Conservation (phyloP, 2,113 vertebrate species). For the Anarrhichthys ocellatus region DNA sequence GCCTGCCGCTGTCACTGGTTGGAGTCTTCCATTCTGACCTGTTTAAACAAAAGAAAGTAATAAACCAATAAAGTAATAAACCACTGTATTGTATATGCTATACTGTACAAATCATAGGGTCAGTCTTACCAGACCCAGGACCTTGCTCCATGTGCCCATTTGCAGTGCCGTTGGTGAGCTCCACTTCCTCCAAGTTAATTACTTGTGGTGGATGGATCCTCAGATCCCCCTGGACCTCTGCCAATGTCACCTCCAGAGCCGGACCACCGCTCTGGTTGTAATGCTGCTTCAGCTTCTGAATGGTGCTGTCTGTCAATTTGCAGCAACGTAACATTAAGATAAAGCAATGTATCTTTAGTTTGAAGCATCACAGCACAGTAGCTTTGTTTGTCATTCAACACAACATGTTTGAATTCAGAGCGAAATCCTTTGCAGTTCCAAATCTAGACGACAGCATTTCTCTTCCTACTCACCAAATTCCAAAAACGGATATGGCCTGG, state of each 20-base stretch:
- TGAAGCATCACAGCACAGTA: not conserved
- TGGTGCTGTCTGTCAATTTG: conserved; percentile 84
- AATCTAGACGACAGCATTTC: conserved; percentile 10
- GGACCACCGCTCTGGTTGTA: conserved; percentile 84
- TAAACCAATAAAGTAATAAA: not conserved
- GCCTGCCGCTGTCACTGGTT: conserved; percentile 89
- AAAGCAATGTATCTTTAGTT: not conserved
- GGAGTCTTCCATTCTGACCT: conserved; percentile 88
- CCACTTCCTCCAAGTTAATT: conserved; percentile 86
- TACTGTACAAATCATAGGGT: not conserved
- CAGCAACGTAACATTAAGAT: conserved; percentile 1
- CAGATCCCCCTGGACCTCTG: conserved; percentile 89
- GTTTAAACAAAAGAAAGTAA: conserved; percentile 4
- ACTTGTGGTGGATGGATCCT: conserved; percentile 83
- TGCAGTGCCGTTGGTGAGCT: conserved; percentile 83
- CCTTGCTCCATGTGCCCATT: conserved; percentile 83
- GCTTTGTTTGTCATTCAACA: not conserved
- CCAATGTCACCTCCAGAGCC: conserved; percentile 80
- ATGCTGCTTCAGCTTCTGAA: conserved; percentile 92
- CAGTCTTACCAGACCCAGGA: conserved; percentile 84
- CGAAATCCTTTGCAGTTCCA: not conserved
- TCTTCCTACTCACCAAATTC: conserved; percentile 91
- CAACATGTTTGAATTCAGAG: not conserved
- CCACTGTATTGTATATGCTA: not conserved
- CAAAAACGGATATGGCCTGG: conserved; percentile 93